A percentile compares a stretch with the other conserved stretches of the same genome.
These are phyloP conservation scores for Sebastes itinus DNA, from an alignment of 2,797 vertebrate species.

Conservation along the genomic window DNA sequence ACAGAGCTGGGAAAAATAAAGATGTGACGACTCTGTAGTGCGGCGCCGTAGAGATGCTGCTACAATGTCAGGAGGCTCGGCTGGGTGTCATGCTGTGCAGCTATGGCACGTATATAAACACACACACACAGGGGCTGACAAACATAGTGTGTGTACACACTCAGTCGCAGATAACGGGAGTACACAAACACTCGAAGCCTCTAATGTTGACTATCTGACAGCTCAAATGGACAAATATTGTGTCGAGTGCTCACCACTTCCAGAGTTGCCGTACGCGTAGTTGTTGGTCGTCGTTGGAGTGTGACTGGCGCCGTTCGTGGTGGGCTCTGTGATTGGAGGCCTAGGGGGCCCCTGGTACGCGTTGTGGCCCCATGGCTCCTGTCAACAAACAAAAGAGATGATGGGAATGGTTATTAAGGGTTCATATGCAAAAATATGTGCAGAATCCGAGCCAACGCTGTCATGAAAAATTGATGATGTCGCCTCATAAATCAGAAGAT, in stretches of 20 bases:
- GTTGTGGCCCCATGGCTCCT: conserved; percentile 77
- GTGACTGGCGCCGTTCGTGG: conserved; percentile 42
- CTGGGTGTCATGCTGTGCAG: conserved; percentile 2
- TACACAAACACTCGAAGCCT: conserved; percentile 54
- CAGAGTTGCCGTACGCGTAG: conserved; percentile 61
- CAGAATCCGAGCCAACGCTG: background rate
- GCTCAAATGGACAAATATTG: conserved; percentile 55
- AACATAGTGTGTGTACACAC: conserved; percentile 50
- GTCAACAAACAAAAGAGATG: conserved; percentile 39
- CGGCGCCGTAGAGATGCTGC: background rate
- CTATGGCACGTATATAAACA: background rate
- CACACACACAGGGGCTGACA: conserved; percentile 13
- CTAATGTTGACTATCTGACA: conserved; percentile 55
- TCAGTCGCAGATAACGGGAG: conserved; percentile 42
- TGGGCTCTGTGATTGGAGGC: conserved; percentile 5
- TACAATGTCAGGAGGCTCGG: conserved; percentile 1
- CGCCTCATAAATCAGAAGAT: conserved; percentile 20
- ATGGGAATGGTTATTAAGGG: background rate
- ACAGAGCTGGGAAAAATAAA: background rate
- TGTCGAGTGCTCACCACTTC: conserved; percentile 73
- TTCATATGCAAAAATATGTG: conserved; percentile 2
- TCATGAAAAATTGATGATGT: conserved; percentile 51
- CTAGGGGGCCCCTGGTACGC: conserved; percentile 45
- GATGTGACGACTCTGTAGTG: conserved; percentile 11
- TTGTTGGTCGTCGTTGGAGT: conserved; percentile 36